phyloP scores from a whole-genome alignment of 2,113 vertebrate genomes.

The Halichoerus grypus region DNA sequence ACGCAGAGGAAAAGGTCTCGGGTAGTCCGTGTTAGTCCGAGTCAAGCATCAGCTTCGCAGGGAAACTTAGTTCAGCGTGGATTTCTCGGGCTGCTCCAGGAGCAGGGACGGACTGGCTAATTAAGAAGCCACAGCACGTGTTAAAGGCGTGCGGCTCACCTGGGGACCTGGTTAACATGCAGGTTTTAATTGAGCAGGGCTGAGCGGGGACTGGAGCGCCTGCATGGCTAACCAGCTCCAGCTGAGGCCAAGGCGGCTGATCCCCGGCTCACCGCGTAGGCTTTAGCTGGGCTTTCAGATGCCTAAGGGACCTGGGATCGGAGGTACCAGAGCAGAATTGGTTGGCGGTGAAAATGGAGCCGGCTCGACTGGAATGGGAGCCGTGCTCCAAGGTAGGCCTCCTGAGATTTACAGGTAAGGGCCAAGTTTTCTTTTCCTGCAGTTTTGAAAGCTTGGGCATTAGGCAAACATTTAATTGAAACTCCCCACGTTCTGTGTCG shows the following conservation, averaged over 20 bases:
- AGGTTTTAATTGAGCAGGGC: not conserved
- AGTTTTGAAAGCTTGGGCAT: not conserved
- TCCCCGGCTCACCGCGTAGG: fast-evolving
- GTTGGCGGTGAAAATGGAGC: not conserved
- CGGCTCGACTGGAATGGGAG: not conserved
- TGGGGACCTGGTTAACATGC: not conserved
- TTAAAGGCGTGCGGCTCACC: not conserved
- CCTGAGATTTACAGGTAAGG: not conserved
- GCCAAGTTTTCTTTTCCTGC: not conserved
- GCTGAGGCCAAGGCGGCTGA: not conserved
- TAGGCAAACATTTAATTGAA: not conserved
- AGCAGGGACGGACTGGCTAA: not conserved
- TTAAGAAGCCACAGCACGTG: not conserved
- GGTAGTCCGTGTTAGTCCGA: not conserved
- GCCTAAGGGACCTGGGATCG: fast-evolving
- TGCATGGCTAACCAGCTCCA: not conserved
- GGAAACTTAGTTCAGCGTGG: not conserved
- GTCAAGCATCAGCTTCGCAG: not conserved
- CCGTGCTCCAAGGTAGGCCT: not conserved
- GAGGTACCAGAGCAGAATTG: not conserved
- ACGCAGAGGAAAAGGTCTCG: not conserved
- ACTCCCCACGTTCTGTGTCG: not conserved
- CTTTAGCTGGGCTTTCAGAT: not conserved
- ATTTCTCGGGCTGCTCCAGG: not conserved
- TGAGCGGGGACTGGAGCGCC: not conserved